Conservation (phyloP, 2,888 invertebrate species). For the Drosophila nigritarsus region DNA sequence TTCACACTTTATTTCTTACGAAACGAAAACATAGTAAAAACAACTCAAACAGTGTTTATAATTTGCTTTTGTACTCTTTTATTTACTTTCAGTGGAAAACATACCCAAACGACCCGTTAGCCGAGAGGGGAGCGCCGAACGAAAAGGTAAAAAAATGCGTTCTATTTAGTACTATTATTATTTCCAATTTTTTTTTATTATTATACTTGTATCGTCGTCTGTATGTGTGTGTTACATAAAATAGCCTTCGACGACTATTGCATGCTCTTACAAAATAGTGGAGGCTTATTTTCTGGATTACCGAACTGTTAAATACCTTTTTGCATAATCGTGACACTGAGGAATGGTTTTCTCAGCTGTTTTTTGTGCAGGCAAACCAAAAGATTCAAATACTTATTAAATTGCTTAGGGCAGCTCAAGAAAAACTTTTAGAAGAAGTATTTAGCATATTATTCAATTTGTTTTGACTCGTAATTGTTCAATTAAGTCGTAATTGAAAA, state of each 20-base stretch:
- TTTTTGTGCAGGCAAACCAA: background rate
- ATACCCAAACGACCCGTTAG: constrained; percentile 83
- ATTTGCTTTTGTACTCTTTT: constrained; percentile 39
- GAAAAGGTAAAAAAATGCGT: constrained; percentile 80
- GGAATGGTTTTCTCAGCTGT: background rate
- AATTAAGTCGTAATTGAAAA: background rate
- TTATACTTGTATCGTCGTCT: background rate
- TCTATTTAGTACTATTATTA: constrained; percentile 43
- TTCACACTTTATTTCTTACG: constrained; percentile 41
- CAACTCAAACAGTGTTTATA: constrained; percentile 42
- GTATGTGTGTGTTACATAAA: constrained; percentile 46
- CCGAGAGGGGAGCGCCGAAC: constrained; percentile 84
- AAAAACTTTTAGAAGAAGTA: background rate
- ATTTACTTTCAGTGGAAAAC: constrained; percentile 82
- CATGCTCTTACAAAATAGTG: constrained; percentile 27
- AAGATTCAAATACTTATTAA: no score
- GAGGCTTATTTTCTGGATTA: background rate
- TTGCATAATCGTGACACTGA: background rate
- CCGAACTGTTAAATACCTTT: background rate
- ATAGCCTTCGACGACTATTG: constrained; percentile 18
- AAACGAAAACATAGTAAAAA: constrained; percentile 45
- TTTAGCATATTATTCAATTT: background rate
- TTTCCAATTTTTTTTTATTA: constrained; percentile 1
- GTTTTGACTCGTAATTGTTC: background rate
- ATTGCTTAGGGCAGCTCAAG: background rate